Evolutionary conservation across 2,113 vertebrate genomes (phyloP), one percentile per base, ranked within the genome.

Genomic region (Hyperopisus bebe): DNA sequence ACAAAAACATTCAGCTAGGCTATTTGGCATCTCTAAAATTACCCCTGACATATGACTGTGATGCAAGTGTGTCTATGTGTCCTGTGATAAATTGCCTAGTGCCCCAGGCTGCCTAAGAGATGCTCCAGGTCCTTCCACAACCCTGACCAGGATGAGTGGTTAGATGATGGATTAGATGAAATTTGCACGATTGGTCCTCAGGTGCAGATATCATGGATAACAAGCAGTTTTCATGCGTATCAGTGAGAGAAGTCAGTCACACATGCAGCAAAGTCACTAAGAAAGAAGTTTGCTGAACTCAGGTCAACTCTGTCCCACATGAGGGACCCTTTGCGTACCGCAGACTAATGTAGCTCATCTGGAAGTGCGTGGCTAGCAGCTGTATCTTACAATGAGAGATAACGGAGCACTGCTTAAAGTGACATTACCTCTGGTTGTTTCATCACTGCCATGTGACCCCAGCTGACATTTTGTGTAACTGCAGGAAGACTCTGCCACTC

Each of bases 211-310:
- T 31, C 27, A 39, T 74, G 24, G 62, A n/a, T 6, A 44, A 70
- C 21, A 31, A 62, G 42, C 44, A 3, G 17, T 80, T 31, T 39
- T 35, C 44, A 51, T 88, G 42, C 90, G 17, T 46, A 46, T 83
- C 82, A 47, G 21, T 47, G 92, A 93, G 93, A 92, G 92, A 86
- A 93, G 91, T 95, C 95, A 95, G 95, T 95, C 95, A 92, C 91
- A 90, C 91, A 92, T 91, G 66, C 91, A 93, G 91, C 94, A 91
- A 93, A 94, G 92, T 95, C 94, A 95, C 96, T 94, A 93, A 95
- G 92, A 93, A 91, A 95, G 93, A 91, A 92, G 93, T 94, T 93
- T 95, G 96, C 94, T 93, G 90, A 92, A 95, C 93, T 93, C 93
- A 93, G 94, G 93, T 94, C 94, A 94, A 88, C 92, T 93, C 24